A percentile compares a stretch with the other conserved stretches of the same genome.
Evolutionary conservation across 2,797 vertebrate species (phyloP).

Genomic region (Phataginus tricuspis): DNA sequence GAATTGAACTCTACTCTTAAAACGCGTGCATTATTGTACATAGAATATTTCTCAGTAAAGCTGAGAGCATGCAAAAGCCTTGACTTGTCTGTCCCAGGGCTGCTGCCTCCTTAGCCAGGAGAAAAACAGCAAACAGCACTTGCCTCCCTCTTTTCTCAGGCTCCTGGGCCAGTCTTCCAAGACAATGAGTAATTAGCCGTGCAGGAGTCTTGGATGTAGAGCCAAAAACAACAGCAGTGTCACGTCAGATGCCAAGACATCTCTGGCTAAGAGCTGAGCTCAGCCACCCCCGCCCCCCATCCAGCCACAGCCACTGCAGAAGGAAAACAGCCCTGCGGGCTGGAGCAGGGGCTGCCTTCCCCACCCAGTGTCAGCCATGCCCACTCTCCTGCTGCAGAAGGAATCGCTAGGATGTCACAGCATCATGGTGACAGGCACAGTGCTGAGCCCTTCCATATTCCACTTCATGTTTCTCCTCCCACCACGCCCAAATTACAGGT

Average conservation of each 20-base stretch:
- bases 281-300: background rate
- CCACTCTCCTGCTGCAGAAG: background rate
- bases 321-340: background rate
- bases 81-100: background rate
- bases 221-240: conserved; percentile 77
- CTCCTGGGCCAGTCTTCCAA: conserved; percentile 42
- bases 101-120: background rate
- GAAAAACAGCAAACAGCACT: background rate
- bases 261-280: conserved; percentile 53
- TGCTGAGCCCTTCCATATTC: background rate
- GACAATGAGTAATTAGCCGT: conserved; percentile 70
- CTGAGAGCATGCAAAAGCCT: background rate
- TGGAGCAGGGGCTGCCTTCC: background rate
- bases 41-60: background rate
- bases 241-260: conserved; percentile 59
- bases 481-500: background rate
- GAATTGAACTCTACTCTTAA: background rate
- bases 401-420: fast-evolving
- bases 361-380: fast-evolving
- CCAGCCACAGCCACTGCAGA: background rate
- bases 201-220: conserved; percentile 36
- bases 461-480: background rate
- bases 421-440: fast-evolving
- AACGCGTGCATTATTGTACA: background rate
- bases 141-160: conserved; percentile 30